Percentiles rank a stretch among this genome's conserved stretches.
Conservation (phyloP, 2,888 invertebrate genomes). For the Pammene fasciana region DNA sequence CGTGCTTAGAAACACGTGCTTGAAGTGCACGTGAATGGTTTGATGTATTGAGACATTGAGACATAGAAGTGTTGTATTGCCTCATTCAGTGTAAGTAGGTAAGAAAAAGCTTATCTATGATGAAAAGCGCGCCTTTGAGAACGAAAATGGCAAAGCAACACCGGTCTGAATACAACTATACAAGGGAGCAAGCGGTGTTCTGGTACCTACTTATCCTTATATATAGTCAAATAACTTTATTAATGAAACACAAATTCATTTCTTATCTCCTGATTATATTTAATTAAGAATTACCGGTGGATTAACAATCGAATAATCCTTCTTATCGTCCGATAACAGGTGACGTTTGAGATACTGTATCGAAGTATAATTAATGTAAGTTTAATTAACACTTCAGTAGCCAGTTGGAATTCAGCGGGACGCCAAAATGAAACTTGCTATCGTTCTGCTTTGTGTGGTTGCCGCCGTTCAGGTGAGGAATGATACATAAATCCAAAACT, state of each 20-base stretch:
- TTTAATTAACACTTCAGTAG: slow-evolving; percentile 43
- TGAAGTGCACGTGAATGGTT: background rate
- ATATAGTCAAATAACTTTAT: background rate
- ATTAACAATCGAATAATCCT: slow-evolving; percentile 31
- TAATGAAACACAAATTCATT: slow-evolving; percentile 6
- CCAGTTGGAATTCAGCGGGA: slow-evolving; percentile 30
- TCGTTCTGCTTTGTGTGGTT: slow-evolving; percentile 65
- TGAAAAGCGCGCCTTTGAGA: background rate
- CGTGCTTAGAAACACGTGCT: slow-evolving; percentile 16
- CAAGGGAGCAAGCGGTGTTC: too few species aligned
- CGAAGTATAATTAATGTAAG: slow-evolving; percentile 44
- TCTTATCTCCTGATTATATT: background rate
- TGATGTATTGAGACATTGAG: slow-evolving; percentile 5
- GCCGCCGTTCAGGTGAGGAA: slow-evolving; percentile 66
- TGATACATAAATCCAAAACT: too few species aligned
- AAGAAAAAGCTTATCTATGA: background rate
- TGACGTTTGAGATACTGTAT: slow-evolving; percentile 31
- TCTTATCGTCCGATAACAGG: slow-evolving; percentile 7
- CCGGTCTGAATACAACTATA: too few species aligned
- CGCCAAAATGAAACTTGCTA: slow-evolving; percentile 67
- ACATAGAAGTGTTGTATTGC: background rate
- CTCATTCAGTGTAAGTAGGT: background rate
- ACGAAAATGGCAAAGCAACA: too few species aligned
- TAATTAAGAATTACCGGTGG: slow-evolving; percentile 26
- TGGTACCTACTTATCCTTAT: background rate